Conservation (phyloP, 2,888 invertebrate species). For the Chrysopilus asiliformis region DNA sequence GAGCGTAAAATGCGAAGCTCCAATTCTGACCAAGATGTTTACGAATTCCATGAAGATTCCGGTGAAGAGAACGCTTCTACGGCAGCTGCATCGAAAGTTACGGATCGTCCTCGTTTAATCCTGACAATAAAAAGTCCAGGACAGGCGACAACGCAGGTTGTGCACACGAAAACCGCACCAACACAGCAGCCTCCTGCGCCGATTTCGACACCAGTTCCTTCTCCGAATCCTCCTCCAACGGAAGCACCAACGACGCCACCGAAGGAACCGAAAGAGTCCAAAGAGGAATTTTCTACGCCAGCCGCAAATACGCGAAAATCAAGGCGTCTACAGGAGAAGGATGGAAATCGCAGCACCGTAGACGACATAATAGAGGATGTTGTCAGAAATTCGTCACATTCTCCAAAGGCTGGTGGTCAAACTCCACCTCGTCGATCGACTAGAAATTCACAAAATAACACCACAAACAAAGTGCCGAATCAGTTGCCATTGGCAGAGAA, state of each 20-base stretch:
- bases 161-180: constrained; percentile 20
- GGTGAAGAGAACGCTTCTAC: constrained; percentile 54
- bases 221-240: constrained; percentile 20
- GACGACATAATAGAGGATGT: constrained; percentile 88
- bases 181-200: constrained; percentile 11
- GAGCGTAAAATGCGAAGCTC: constrained; percentile 34
- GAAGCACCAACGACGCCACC: constrained; percentile 26
- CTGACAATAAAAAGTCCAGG: constrained; percentile 65
- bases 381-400: constrained; percentile 49
- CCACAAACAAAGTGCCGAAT: constrained; percentile 3
- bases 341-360: constrained; percentile 58
- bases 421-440: constrained; percentile 34
- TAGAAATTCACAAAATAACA: constrained; percentile 28
- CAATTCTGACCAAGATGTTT: constrained; percentile 52
- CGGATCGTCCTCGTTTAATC: constrained; percentile 55
- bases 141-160: constrained; percentile 18
- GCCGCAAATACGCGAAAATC: constrained; percentile 61
- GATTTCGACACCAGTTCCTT: constrained; percentile 4
- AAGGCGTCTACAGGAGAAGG: constrained; percentile 63
- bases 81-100: too few species aligned
- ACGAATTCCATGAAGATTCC: constrained; percentile 84
- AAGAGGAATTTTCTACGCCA: constrained; percentile 23
- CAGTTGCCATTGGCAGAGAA: constrained; percentile 4
- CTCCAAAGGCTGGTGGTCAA: constrained; percentile 27
- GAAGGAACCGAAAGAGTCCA: constrained; percentile 13